Evolutionary conservation across 2,888 invertebrate genomes (phyloP), one percentile per base, ranked within the genome.

Genomic region (Epistrophe grossulariae): DNA sequence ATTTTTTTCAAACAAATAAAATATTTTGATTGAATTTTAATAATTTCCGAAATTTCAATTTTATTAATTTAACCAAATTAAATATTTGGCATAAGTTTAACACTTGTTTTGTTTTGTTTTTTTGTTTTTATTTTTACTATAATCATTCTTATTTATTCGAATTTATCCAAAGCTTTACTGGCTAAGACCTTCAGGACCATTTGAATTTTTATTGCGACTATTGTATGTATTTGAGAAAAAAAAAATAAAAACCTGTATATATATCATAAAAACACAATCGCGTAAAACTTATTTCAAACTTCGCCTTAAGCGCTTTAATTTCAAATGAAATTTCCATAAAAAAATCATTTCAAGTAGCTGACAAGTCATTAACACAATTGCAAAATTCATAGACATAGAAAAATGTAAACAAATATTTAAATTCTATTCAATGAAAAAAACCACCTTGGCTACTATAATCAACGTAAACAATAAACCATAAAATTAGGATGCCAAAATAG

Each of bases 101-200:
- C 55, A 31, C 28, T 55, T 31, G 2, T n/a, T 71, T 45, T 24
- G 10, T 15, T 59, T 38, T 15, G 43, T 76, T 24, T 57, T n/a
- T 57, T 48, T 64, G 11, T 13, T 19, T 1, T 17, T n/a, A n/a
- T n/a, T 0, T 55, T 5, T 60, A 66, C 48, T 62, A 35, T 5
- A 72, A 78, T 79, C 68, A 79, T 73, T 45, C 38, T 59, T 52
- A 59, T n/a, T 68, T 80, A 19, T 55, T 35, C 17, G 15, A 68
- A 66, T 48, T 59, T 11, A 48, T 40, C 17, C 52, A 45, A 79
- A 38, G 31, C 15, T 50, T 68, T 35, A 52, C 55, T 45, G 57
- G 64, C 45, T 64, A 74, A 68, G 70, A 74, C 83, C 79, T 83
- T 79, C 70, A 50, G 40, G 48, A 74, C 70, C 68, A 52, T 78